Conservation (phyloP, 2,888 invertebrate species). For the Ariolimax columbianus region DNA sequence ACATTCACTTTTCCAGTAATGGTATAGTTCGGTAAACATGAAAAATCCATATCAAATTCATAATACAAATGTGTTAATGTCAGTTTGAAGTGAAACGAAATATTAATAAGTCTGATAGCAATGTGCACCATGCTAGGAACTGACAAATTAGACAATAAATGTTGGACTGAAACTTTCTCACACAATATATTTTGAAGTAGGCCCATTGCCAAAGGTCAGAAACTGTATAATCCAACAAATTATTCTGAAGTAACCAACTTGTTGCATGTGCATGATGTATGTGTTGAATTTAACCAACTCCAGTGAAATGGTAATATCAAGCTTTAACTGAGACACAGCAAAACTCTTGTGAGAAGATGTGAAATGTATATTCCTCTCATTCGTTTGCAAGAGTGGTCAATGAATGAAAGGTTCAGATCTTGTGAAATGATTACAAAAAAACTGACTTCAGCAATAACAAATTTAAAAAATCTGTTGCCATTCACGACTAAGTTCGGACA, state of each 20-base stretch:
- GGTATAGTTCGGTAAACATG: background rate
- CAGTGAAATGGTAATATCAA: background rate
- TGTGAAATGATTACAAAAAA: background rate
- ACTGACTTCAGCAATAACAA: no score
- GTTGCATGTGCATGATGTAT: background rate
- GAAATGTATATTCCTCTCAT: background rate
- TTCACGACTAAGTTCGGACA: no score
- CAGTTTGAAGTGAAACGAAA: background rate
- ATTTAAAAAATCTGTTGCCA: no score
- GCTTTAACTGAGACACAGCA: background rate
- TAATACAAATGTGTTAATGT: background rate
- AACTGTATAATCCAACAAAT: no score
- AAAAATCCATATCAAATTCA: background rate
- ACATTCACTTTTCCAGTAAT: background rate
- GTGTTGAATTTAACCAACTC: background rate
- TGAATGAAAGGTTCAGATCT: background rate
- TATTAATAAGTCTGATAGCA: background rate
- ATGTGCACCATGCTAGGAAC: background rate
- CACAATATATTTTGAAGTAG: background rate
- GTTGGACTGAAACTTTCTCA: background rate
- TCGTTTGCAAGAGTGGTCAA: background rate
- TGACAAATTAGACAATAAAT: background rate
- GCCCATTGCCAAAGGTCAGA: no score
- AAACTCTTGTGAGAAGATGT: background rate
- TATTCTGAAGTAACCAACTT: no score